phyloP scores from a whole-genome alignment of 2,888 invertebrate species.

The Cephonodes hylas region DNA sequence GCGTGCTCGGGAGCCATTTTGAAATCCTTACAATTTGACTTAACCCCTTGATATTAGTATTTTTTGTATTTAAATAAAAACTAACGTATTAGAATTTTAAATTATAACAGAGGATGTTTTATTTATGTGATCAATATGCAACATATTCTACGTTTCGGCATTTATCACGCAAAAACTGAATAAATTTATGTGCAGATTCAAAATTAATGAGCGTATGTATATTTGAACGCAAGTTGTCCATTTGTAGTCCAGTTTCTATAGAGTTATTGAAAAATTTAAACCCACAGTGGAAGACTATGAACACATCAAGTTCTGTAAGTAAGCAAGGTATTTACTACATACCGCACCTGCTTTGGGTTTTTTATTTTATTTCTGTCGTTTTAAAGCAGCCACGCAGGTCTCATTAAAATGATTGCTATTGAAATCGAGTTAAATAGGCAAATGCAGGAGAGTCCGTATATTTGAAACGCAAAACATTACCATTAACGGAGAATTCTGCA shows the following conservation, averaged over 20 bases:
- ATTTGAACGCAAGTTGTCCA: no score
- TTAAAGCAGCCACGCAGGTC: conserved; percentile 4
- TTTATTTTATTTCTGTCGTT: conserved; percentile 19
- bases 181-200: neutral
- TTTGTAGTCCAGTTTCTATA: neutral
- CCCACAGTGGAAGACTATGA: neutral
- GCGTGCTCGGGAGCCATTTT: neutral
- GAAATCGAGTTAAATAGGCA: conserved; percentile 11
- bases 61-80: neutral
- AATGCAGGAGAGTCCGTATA: neutral
- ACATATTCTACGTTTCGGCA: neutral
- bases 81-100: neutral
- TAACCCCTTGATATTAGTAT: neutral
- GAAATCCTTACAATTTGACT: neutral
- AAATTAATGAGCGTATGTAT: neutral
- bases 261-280: neutral
- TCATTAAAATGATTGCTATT: conserved; percentile 15
- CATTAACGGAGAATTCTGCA: neutral
- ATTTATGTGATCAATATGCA: neutral
- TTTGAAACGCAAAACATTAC: conserved; percentile 5
- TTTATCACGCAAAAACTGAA: neutral
- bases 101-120: neutral
- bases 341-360: conserved; percentile 23
- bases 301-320: conserved; percentile 6
- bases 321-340: conserved; percentile 8